Evolutionary conservation across 2,888 invertebrate species (phyloP).

Genomic region (Drosophila demipolita): DNA sequence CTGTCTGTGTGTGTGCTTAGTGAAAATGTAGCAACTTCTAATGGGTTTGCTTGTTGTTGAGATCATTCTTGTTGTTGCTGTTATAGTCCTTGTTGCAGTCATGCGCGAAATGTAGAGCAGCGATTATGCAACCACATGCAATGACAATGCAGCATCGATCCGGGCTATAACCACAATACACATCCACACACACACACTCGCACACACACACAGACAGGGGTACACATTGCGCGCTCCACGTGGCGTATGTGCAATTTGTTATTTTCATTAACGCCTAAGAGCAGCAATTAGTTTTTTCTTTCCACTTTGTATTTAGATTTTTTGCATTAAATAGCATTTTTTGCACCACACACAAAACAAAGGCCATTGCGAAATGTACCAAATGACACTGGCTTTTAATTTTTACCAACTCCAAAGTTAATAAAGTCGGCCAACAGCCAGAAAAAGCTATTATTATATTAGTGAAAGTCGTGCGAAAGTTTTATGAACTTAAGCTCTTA

Average conservation of each 20-base stretch:
- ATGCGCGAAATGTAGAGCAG: conserved; percentile 76
- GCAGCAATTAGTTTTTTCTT: conserved; percentile 53
- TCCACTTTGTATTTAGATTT: conserved; percentile 4
- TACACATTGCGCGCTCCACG: conserved; percentile 23
- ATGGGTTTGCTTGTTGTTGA: conserved; percentile 70
- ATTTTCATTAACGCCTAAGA: conserved; percentile 76
- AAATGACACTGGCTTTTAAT: conserved; percentile 8
- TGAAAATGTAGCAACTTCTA: conserved; percentile 75
- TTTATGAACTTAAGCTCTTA: neutral
- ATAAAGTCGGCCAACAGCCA: neutral
- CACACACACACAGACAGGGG: neutral
- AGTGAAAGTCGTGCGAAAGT: neutral
- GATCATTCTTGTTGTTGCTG: conserved; percentile 42
- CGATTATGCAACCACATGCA: conserved; percentile 75
- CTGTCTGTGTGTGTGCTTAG: conserved; percentile 14
- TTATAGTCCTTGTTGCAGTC: conserved; percentile 49
- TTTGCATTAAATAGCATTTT: conserved; percentile 36
- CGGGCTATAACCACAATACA: conserved; percentile 20
- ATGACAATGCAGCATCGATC: conserved; percentile 68
- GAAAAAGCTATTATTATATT: neutral
- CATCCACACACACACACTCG: neutral
- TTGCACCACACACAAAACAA: conserved; percentile 4
- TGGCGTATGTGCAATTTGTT: conserved; percentile 75
- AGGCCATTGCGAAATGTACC: neutral
- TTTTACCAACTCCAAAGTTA: neutral